Conservation (phyloP, 2,888 invertebrate species). For the Archips xylosteana region DNA sequence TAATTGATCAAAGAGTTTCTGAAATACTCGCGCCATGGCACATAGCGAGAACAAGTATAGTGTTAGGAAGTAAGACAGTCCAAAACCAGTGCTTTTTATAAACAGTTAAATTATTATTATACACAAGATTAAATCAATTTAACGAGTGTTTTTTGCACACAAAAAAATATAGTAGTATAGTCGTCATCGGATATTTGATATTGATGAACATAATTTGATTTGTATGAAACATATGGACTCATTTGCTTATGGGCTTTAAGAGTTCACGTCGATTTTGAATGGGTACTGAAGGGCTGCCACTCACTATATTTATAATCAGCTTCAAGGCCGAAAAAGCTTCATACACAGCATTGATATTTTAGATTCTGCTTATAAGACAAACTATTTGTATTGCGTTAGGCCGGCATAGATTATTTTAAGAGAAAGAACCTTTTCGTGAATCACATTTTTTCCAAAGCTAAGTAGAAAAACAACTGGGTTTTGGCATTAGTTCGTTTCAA, state of each 20-base stretch:
- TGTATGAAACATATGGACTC: too few relatives aligned
- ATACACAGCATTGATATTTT: not conserved
- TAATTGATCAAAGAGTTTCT: not conserved
- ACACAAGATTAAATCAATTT: not conserved
- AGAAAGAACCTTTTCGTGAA: not conserved
- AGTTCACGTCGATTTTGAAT: not conserved
- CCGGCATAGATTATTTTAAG: slow-evolving; percentile 1
- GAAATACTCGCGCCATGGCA: not conserved
- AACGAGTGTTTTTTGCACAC: not conserved
- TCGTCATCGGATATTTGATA: too few relatives aligned
- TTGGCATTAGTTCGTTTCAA: not conserved
- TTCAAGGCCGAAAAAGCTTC: not conserved
- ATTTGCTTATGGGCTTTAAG: too few relatives aligned
- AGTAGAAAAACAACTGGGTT: not conserved
- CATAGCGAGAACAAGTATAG: not conserved
- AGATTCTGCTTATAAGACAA: not conserved
- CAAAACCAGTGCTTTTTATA: not conserved
- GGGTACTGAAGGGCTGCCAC: not conserved
- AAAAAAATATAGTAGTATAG: too few relatives aligned
- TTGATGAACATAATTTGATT: too few relatives aligned
- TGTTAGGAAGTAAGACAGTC: not conserved
- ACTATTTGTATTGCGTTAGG: not conserved
- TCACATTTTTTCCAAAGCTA: not conserved
- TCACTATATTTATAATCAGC: not conserved
- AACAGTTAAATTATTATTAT: not conserved